phyloP scores from a whole-genome alignment of 2,797 vertebrate genomes.

The Buceros bicornis region DNA sequence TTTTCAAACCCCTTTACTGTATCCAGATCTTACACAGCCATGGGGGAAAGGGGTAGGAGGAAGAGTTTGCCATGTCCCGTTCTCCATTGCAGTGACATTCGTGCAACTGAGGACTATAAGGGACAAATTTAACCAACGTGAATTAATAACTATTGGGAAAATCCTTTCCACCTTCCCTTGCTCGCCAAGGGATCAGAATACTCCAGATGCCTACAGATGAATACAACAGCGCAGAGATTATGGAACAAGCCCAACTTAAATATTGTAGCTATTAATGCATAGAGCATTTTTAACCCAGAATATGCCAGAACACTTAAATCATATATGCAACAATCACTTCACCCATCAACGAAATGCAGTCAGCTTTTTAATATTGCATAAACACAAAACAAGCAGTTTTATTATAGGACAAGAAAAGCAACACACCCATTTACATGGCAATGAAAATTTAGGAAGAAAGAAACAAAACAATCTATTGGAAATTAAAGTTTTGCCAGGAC shows the following conservation, averaged over 20 bases:
- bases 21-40: neutral
- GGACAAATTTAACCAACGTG: neutral
- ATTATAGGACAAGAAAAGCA: neutral
- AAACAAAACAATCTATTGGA: neutral
- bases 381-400: neutral
- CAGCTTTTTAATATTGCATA: neutral
- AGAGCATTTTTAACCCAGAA: neutral
- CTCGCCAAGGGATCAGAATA: neutral
- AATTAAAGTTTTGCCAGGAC: constrained; percentile 55
- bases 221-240: neutral
- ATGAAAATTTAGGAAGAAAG: neutral
- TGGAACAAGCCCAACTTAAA: neutral
- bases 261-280: neutral
- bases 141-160: neutral
- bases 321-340: neutral
- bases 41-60: neutral
- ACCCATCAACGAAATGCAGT: constrained; percentile 14
- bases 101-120: neutral
- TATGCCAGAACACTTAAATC: neutral
- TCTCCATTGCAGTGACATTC: neutral
- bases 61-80: neutral
- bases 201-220: neutral
- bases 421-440: neutral
- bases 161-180: neutral
- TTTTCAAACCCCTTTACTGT: constrained; percentile 8